phyloP scores from a whole-genome alignment of 2,888 invertebrate genomes.

The Lepetodrilus schrolli region DNA sequence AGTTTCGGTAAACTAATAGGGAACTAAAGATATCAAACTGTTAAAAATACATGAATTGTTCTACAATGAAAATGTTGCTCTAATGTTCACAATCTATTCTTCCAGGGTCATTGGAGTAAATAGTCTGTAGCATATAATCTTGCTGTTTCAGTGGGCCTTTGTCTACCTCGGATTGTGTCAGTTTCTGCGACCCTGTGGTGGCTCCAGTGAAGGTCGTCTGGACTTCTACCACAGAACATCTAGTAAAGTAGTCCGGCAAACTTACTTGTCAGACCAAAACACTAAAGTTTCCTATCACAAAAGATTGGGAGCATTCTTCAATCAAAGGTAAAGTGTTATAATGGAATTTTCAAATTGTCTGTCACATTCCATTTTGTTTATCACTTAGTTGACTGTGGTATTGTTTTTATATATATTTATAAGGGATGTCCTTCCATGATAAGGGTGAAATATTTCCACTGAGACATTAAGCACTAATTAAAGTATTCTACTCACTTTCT shows the following conservation, averaged over 20 bases:
- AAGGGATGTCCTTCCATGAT: too few relatives aligned
- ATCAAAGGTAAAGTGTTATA: slow-evolving; percentile 47
- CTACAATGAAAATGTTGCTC: too few relatives aligned
- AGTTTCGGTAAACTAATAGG: neutral
- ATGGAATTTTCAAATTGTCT: too few relatives aligned
- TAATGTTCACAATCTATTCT: too few relatives aligned
- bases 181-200: slow-evolving; percentile 52
- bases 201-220: slow-evolving; percentile 50
- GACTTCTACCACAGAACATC: slow-evolving; percentile 55
- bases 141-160: slow-evolving; percentile 50
- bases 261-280: slow-evolving; percentile 39
- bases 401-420: too few relatives aligned
- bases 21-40: too few relatives aligned
- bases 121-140: neutral
- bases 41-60: too few relatives aligned
- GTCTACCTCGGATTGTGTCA: slow-evolving; percentile 50
- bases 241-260: slow-evolving; percentile 50
- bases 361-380: too few relatives aligned
- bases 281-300: slow-evolving; percentile 42
- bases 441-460: too few relatives aligned
- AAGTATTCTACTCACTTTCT: too few relatives aligned
- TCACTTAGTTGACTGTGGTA: too few relatives aligned
- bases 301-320: slow-evolving; percentile 47
- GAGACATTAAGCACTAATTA: too few relatives aligned
- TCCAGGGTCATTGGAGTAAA: neutral